Conservation (phyloP, 2,888 invertebrate species). For the Conistra vaccinii region DNA sequence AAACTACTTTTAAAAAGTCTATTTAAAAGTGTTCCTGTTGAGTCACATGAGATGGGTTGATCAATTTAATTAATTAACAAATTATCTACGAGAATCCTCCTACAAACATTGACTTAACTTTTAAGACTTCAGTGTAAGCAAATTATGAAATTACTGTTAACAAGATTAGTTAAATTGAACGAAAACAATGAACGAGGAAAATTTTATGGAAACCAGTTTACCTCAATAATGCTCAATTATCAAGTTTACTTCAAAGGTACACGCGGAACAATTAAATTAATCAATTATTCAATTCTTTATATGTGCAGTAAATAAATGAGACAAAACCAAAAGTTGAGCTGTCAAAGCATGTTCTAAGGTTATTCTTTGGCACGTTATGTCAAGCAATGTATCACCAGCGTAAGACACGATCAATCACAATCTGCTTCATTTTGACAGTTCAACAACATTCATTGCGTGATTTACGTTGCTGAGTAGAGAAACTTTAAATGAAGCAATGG, state of each 20-base stretch:
- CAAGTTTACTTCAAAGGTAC: not conserved
- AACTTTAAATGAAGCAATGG: no score
- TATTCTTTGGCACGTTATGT: not conserved
- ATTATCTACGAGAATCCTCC: constrained; percentile 8
- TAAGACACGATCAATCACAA: not conserved
- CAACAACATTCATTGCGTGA: no score
- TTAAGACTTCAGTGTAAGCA: constrained; percentile 41
- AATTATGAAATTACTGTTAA: constrained; percentile 50
- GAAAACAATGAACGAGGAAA: constrained; percentile 29
- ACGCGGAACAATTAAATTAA: not conserved
- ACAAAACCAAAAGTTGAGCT: not conserved
- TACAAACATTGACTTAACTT: constrained; percentile 21
- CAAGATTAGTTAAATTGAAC: constrained; percentile 37
- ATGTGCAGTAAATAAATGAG: not conserved
- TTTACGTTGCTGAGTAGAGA: no score
- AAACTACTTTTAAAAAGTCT: not conserved
- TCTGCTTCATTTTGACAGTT: no score
- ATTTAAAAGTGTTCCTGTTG: not conserved
- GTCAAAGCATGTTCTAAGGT: not conserved
- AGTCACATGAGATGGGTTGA: not conserved
- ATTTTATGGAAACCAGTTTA: constrained; percentile 22
- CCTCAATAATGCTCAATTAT: constrained; percentile 5
- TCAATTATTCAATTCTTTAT: not conserved
- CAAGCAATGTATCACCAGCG: not conserved
- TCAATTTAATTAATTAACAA: constrained; percentile 23